Conservation (phyloP, 2,113 vertebrate species). For the Pampusana beccarii region DNA sequence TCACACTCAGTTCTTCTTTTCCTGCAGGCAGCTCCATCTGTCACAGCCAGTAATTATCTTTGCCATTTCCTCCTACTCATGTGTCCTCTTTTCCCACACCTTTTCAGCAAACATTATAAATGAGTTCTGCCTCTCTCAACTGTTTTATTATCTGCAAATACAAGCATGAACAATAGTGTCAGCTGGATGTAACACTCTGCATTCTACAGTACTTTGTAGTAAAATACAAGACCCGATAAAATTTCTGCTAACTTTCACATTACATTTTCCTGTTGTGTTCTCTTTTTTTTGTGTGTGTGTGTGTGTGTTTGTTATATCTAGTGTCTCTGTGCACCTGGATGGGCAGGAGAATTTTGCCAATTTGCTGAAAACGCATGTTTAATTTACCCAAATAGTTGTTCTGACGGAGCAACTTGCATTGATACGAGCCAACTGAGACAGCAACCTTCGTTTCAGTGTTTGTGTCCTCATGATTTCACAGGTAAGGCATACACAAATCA, state of each 20-base stretch:
- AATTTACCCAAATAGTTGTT: constrained; percentile 72
- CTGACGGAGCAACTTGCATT: constrained; percentile 74
- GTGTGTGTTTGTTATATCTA: constrained; percentile 45
- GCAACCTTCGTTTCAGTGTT: constrained; percentile 68
- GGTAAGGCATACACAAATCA: constrained; percentile 57
- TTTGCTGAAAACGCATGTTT: constrained; percentile 76
- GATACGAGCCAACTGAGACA: constrained; percentile 67
- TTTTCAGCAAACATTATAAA: neutral
- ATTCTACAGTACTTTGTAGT: neutral
- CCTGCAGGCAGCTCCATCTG: neutral
- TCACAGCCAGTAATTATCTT: neutral
- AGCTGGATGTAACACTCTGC: neutral
- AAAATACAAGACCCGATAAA: neutral
- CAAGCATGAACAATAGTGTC: neutral
- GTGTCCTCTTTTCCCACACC: neutral
- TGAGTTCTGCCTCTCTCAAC: neutral
- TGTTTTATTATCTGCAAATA: neutral
- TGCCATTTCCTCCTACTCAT: neutral
- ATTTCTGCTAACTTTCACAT: neutral
- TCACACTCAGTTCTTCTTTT: neutral
- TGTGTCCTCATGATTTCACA: constrained; percentile 73
- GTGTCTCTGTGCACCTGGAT: constrained; percentile 78
- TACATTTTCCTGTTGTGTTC: neutral
- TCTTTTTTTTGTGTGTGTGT: neutral
- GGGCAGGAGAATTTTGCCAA: constrained; percentile 78